Evolutionary conservation across 2,797 vertebrate species (phyloP).

Genomic region (Eutrigla gurnardus): DNA sequence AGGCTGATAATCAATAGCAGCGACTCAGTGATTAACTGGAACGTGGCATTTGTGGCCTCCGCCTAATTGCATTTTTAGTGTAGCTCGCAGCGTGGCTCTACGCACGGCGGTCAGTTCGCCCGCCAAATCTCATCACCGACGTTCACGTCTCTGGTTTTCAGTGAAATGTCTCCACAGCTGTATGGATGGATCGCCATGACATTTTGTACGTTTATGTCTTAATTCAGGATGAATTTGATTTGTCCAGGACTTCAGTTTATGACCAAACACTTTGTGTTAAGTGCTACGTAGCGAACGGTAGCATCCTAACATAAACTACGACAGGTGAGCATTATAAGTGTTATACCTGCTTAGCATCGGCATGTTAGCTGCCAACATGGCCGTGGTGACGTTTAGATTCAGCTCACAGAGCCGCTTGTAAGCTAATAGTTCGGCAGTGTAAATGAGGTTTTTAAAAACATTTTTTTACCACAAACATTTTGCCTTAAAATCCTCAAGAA

Average conservation of each 20-base stretch:
- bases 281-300: too few species aligned
- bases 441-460: neutral
- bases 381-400: neutral
- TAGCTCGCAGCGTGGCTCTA: neutral
- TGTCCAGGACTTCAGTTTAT: too few species aligned
- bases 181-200: too few species aligned
- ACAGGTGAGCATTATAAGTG: neutral
- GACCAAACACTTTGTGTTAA: neutral
- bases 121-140: too few species aligned
- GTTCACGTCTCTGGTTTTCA: too few species aligned
- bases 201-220: too few species aligned
- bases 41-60: slow-evolving; percentile 4
- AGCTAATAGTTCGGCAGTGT: neutral
- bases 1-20: neutral
- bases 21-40: slow-evolving; percentile 20
- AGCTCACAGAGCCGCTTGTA: neutral
- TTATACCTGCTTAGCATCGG: neutral
- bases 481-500: neutral
- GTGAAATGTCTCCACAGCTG: too few species aligned
- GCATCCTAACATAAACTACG: neutral
- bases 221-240: too few species aligned
- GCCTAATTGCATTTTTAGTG: neutral
- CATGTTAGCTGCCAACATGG: neutral
- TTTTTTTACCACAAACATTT: neutral
- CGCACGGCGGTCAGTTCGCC: neutral